Evolutionary conservation across 2,113 vertebrate genomes (phyloP).

Genomic region (Hippocampus barbouri): DNA sequence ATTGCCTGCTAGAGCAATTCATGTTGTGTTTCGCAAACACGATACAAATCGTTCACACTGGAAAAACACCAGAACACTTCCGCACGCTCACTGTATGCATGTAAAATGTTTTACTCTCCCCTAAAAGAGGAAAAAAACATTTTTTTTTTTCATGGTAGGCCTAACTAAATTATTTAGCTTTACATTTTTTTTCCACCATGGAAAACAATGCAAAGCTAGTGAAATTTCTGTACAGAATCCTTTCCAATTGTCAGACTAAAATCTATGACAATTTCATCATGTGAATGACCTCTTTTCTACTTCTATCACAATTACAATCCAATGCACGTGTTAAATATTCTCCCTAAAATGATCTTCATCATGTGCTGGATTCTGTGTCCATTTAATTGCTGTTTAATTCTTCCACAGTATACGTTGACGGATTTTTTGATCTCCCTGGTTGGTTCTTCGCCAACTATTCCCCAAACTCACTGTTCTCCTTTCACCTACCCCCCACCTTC

Average conservation of each 20-base stretch:
- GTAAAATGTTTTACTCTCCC: neutral
- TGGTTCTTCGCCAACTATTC: neutral
- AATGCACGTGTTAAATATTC: neutral
- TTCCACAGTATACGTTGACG: constrained; percentile 37
- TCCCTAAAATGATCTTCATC: neutral
- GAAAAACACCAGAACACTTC: neutral
- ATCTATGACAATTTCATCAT: neutral
- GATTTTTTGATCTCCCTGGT: neutral
- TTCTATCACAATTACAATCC: neutral
- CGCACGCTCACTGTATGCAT: neutral
- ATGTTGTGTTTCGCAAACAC: constrained; percentile 10
- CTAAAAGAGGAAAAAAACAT: neutral
- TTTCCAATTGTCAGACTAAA: neutral
- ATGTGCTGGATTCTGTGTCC: constrained; percentile 1
- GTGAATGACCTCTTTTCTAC: neutral
- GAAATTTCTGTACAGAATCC: neutral
- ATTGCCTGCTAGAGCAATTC: constrained; percentile 19
- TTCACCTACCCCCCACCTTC: neutral
- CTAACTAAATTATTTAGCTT: too few species aligned
- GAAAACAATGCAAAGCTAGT: neutral
- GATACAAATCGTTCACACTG: constrained; percentile 5
- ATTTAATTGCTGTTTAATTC: constrained; percentile 31
- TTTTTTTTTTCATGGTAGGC: neutral
- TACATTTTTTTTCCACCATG: too few species aligned
- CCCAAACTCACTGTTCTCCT: neutral